phyloP scores from a whole-genome alignment of 2,888 invertebrate genomes.

The Conomelus anceps region DNA sequence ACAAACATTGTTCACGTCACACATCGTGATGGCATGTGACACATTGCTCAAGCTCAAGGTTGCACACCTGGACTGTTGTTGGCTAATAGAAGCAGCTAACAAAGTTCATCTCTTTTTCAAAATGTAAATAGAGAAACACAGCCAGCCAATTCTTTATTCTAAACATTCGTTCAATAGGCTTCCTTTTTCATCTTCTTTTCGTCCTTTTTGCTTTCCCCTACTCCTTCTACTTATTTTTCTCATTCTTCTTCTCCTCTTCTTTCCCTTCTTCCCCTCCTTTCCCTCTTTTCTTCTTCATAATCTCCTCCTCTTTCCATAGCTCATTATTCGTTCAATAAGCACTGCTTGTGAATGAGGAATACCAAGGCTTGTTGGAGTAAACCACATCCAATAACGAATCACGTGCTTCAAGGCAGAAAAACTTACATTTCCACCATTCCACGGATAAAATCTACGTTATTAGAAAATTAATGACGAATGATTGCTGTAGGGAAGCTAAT shows the following conservation, averaged over 20 bases:
- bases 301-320: background rate
- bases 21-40: background rate
- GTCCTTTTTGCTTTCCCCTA: background rate
- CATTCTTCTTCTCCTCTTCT: background rate
- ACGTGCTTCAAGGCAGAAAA: background rate
- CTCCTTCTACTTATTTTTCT: background rate
- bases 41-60: background rate
- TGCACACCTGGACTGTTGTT: background rate
- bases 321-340: background rate
- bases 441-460: background rate
- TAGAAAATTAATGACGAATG: background rate
- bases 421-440: background rate
- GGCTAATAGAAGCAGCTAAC: background rate
- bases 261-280: background rate
- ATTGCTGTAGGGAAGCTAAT: background rate
- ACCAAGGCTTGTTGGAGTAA: no score
- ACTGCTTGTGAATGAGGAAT: background rate
- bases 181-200: background rate
- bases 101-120: background rate
- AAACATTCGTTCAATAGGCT: background rate
- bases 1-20: background rate
- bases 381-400: no score
- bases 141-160: background rate
- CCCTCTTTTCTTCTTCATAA: background rate
- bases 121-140: background rate